phyloP scores from a whole-genome alignment of 2,888 invertebrate species.

The Phaonia tiefii region DNA sequence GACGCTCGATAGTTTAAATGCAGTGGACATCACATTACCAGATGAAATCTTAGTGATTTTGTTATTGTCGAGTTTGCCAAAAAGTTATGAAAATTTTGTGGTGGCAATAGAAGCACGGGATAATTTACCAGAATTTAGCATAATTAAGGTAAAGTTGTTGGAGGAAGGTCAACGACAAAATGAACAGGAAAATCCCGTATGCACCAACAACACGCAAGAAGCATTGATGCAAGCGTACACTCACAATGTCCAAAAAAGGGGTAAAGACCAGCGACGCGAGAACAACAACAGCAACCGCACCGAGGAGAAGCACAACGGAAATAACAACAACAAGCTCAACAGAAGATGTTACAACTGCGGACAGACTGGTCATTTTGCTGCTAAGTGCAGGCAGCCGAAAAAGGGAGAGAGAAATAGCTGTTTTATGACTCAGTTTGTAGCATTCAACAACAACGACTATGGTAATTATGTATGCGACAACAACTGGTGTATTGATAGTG shows the following conservation, averaged over 20 bases:
- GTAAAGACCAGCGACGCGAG: slow-evolving; percentile 5
- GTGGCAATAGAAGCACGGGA: slow-evolving; percentile 46
- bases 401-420: slow-evolving; percentile 27
- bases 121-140: slow-evolving; percentile 37
- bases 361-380: slow-evolving; percentile 45
- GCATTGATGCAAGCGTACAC: slow-evolving; percentile 17
- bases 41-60: slow-evolving; percentile 58
- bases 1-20: slow-evolving; percentile 53
- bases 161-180: slow-evolving; percentile 46
- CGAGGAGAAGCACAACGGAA: no score
- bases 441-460: slow-evolving; percentile 12
- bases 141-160: slow-evolving; percentile 47
- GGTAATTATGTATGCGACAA: neutral
- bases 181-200: slow-evolving; percentile 24
- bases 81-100: slow-evolving; percentile 46
- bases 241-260: no score
- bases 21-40: slow-evolving; percentile 47
- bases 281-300: neutral
- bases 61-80: slow-evolving; percentile 42
- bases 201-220: slow-evolving; percentile 29
- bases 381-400: slow-evolving; percentile 31
- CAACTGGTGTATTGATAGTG: slow-evolving; percentile 45
- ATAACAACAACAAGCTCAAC: slow-evolving; percentile 2
- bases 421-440: slow-evolving; percentile 35
- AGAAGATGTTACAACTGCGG: slow-evolving; percentile 53